These are phyloP conservation scores for Elephas maximus DNA, from an alignment of 2,113 vertebrate genomes.

Conservation along the genomic window DNA sequence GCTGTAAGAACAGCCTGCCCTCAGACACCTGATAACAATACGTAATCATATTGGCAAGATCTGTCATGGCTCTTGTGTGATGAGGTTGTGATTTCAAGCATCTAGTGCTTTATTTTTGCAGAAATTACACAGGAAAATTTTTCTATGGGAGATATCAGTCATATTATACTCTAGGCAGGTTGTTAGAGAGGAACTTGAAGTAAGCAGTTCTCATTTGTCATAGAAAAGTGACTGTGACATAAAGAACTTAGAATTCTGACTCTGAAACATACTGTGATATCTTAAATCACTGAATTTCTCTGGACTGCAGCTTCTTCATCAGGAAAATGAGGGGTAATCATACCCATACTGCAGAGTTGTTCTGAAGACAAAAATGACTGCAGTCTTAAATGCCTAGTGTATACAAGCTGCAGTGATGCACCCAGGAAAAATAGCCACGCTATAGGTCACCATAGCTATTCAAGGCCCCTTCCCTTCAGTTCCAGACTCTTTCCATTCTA, in stretches of 20 bases:
- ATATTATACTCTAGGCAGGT: background rate
- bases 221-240: background rate
- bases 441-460: background rate
- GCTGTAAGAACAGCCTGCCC: background rate
- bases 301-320: conserved; percentile 17
- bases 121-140: conserved; percentile 50
- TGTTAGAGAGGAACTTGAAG: background rate
- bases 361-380: conserved; percentile 19
- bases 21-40: background rate
- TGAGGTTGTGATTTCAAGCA: conserved; percentile 42
- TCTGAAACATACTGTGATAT: conserved; percentile 37
- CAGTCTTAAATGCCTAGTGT: background rate
- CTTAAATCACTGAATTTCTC: background rate
- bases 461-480: background rate
- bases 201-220: background rate
- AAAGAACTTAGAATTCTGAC: conserved; percentile 8
- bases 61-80: background rate
- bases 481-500: background rate
- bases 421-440: background rate
- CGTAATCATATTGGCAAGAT: background rate
- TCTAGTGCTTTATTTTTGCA: conserved; percentile 45
- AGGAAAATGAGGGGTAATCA: background rate
- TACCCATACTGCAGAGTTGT: background rate
- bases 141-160: conserved; percentile 10
- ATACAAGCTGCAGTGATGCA: background rate